Base-by-base conservation (phyloP, 2,113 vertebrate species). In the Neogobius melanostomus region DNA sequence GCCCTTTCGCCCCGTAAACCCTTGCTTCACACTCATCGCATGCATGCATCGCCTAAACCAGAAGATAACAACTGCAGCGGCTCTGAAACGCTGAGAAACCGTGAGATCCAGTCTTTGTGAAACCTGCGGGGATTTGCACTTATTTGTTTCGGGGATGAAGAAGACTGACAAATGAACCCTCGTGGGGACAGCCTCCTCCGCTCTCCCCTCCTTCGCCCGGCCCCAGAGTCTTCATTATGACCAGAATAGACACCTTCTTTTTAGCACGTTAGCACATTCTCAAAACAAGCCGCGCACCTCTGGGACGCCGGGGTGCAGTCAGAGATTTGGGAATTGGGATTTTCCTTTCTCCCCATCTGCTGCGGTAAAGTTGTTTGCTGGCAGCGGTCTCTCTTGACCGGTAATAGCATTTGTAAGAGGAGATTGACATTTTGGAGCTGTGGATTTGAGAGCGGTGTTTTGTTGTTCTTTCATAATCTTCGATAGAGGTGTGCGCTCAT, bases 161-260 rank as follows among this genome's bases (percentile, higher is more conserved):
- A 88, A 91, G 85, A 88, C 79, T 84, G 90, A 88, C 87, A 92
- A 85, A 69, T 75, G 85, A 89, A 81, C 76, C 88, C 90, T 85
- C 85, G 1, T 11, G 74, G 77, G 81, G 54, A 44, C 64, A 75
- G 88, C 62, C 44, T 82, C 71, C 49, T 45, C 74, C 82, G 66
- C 70, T 73, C 71, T 74, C 75, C 69, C 63, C 74, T 16, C 46
- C 77, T 78, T 83, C 59, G n/a, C 66, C 46, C 56, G 85, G 80
- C 90, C 89, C 89, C 11, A 28, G 87, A 90, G 88, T 91, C 90
- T 91, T 90, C 89, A 91, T 90, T 88, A 90, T 85, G 81, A 86
- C 84, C 83, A 90, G 88, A 90, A 91, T 89, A 91, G 85, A 90
- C 85, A 79, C 88, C 79, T 86, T 86, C 92, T 87, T 89, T 89